Percentiles rank a stretch among this genome's conserved stretches.
Conservation (phyloP, 2,113 vertebrate species). For the Campylorhamphus procurvoides region DNA sequence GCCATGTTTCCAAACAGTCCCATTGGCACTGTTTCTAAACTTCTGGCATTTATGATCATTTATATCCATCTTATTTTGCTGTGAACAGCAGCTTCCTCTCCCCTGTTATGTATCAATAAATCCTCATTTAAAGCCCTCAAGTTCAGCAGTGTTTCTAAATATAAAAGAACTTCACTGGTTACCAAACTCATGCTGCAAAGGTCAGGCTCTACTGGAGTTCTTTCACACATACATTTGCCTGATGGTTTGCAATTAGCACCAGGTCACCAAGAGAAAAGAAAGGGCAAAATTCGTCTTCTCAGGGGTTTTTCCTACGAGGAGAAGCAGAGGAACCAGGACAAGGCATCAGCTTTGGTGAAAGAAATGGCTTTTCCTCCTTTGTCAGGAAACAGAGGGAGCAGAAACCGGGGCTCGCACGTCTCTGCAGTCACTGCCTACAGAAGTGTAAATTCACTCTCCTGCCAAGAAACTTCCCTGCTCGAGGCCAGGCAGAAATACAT, state of each 20-base stretch:
- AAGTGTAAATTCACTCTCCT: not conserved
- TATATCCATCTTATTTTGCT: not conserved
- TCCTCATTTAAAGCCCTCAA: not conserved
- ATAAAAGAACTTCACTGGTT: not conserved
- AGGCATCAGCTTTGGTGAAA: not conserved
- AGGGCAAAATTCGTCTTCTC: not conserved
- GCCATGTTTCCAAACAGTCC: not conserved
- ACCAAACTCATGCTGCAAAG: not conserved
- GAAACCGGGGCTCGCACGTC: not conserved
- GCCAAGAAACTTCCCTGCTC: not conserved
- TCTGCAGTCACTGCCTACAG: not conserved
- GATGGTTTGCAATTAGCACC: not conserved
- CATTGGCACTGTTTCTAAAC: not conserved
- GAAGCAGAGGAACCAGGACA: not conserved
- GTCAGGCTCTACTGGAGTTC: not conserved
- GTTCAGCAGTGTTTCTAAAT: not conserved
- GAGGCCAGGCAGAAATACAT: not conserved
- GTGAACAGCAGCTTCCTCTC: not conserved
- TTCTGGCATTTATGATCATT: not conserved
- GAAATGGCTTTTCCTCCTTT: not conserved
- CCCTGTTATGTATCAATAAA: not conserved
- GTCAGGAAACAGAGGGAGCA: not conserved
- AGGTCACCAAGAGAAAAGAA: not conserved
- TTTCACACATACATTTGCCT: not conserved
- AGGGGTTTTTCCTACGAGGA: not conserved